Conservation (phyloP, 2,888 invertebrate genomes). For the Venusia cambrica region DNA sequence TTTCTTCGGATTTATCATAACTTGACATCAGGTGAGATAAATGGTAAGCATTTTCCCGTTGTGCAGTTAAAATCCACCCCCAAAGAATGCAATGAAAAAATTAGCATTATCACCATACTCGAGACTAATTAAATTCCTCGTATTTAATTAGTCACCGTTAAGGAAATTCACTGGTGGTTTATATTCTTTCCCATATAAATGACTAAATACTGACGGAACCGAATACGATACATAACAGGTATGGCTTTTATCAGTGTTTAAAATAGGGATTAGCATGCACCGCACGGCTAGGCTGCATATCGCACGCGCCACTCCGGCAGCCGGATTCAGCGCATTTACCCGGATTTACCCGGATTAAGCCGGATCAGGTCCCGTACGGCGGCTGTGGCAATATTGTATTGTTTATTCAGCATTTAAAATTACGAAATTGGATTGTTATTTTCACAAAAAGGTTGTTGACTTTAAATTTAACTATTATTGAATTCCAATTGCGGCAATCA, state of each 20-base stretch:
- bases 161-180: no score
- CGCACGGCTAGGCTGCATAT: conserved; percentile 62
- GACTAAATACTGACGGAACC: conserved; percentile 8
- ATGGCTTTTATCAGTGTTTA: conserved; percentile 73
- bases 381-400: conserved; percentile 69
- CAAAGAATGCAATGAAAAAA: no score
- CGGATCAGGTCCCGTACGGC: conserved; percentile 37
- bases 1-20: no score
- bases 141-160: no score
- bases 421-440: conserved; percentile 56
- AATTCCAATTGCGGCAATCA: no score
- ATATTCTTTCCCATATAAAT: no score
- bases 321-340: conserved; percentile 50
- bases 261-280: conserved; percentile 78
- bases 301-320: conserved; percentile 51
- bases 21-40: no score
- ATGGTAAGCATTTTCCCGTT: no score
- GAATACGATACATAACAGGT: conserved; percentile 40
- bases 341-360: conserved; percentile 57
- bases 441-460: conserved; percentile 30
- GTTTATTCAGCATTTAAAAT: conserved; percentile 69
- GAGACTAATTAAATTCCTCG: no score
- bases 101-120: no score
- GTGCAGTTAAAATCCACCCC: no score
- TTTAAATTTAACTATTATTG: no score